A percentile compares a stretch with the other conserved stretches of the same genome.
Evolutionary conservation across 2,797 vertebrate genomes (phyloP).

Genomic region (Botia almorhae): DNA sequence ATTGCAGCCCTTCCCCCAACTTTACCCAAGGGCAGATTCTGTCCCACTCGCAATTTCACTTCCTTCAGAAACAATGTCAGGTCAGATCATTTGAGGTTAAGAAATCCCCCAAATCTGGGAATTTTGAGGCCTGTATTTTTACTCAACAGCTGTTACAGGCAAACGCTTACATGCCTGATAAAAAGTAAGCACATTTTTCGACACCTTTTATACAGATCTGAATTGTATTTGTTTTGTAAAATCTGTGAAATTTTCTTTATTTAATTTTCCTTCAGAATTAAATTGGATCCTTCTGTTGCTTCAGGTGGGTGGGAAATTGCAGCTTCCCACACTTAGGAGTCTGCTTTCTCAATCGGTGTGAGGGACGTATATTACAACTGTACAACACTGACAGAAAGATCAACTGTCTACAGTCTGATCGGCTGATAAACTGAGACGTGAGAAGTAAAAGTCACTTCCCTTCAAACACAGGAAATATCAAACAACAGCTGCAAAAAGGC

Average conservation of each 20-base stretch:
- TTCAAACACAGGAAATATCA: slow-evolving; percentile 32
- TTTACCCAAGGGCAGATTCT: background rate
- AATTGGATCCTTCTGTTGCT: background rate
- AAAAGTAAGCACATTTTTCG: no score
- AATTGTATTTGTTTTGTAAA: no score
- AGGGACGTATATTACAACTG: slow-evolving; percentile 4
- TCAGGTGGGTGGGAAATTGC: background rate
- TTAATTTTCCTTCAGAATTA: background rate
- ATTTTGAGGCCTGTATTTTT: background rate
- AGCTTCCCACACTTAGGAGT: background rate
- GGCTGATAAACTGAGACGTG: slow-evolving; percentile 20
- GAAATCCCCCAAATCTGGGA: background rate
- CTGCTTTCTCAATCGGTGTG: background rate
- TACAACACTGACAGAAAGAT: slow-evolving; percentile 17
- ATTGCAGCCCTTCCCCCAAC: background rate
- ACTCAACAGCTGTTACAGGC: background rate
- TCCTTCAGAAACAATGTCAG: slow-evolving; percentile 8
- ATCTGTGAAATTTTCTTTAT: no score
- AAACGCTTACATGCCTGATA: background rate
- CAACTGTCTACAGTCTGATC: slow-evolving; percentile 12
- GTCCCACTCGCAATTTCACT: slow-evolving; percentile 20
- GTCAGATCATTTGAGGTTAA: background rate
- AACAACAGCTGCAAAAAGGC: slow-evolving; percentile 52
- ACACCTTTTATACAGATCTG: no score
- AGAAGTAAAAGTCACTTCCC: slow-evolving; percentile 45